Evolutionary conservation across 1,140 invertebrate genomes (phyloP), one percentile per base, ranked within the genome.

Genomic region (Anastrepha obliqua): DNA sequence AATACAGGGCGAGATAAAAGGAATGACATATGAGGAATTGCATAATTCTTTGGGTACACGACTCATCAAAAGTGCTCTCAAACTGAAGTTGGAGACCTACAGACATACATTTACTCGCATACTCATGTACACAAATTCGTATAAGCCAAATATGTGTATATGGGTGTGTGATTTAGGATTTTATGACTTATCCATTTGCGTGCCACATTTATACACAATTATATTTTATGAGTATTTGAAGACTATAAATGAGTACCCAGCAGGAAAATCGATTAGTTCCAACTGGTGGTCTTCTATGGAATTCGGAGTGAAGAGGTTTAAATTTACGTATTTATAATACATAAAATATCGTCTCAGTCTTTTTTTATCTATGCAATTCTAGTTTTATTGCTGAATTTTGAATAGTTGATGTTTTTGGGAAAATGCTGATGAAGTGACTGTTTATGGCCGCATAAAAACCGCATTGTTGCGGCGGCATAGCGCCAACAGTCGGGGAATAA

Each of bases 181-280:
- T 81, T 81, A 81, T 81, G 74, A 55, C 74, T 81, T 81, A 44
- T 81, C 47, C 51, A 81, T 55, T 81, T 81, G 74, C 8, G 20
- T 81, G 74, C 17, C 74, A 81, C 44, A 81, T 81, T 81, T 17
- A 55, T 47, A 81, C 44, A 58, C 44, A 51, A 81, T 81, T 81
- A 81, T 11, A 55, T 81, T 81, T 81, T 51, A 20, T 55, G 17
- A 9, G 44, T 67, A 29, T 67, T 0, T 13, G 67, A 74, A n/a
- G 29, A 7, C 17, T 13, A 42, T 17, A 7, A 6, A 17, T 0
- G 0, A 3, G 20, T 7, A 55, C 47, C 74, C n/a, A 7, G 74
- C 47, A 20, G n/a, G 47, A 55, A 74, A 62, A n/a, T 29, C 29
- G 29, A 29, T 29, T 29, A 29, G 29, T 29, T 29, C 29, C 29